These are phyloP conservation scores for Alethe castanea DNA, from an alignment of 2,113 vertebrate genomes.

Conservation along the genomic window DNA sequence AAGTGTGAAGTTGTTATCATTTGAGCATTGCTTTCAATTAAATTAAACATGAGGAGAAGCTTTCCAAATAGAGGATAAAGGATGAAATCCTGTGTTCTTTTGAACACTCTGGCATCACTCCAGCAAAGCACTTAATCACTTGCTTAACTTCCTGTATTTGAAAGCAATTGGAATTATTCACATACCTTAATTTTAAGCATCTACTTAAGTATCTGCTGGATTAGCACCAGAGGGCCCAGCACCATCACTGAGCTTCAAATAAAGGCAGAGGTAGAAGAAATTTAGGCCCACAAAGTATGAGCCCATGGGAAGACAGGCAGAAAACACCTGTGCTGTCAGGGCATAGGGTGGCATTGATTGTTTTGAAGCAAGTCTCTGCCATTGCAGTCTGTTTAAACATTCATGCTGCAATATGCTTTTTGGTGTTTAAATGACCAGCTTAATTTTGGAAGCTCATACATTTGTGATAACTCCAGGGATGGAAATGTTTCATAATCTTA, in stretches of 20 bases:
- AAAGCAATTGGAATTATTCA: slow-evolving; percentile 19
- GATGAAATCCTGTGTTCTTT: slow-evolving; percentile 25
- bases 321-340: neutral
- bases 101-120: slow-evolving; percentile 38
- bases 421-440: slow-evolving; percentile 3
- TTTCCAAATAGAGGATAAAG: slow-evolving; percentile 49
- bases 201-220: neutral
- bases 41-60: slow-evolving; percentile 50
- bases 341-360: neutral
- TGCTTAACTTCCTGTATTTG: slow-evolving; percentile 41
- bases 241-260: neutral
- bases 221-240: neutral
- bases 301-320: neutral
- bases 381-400: neutral
- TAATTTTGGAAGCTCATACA: slow-evolving; percentile 23
- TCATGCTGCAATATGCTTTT: slow-evolving; percentile 39
- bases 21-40: slow-evolving; percentile 60
- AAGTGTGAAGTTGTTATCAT: slow-evolving; percentile 56
- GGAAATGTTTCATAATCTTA: slow-evolving; percentile 45
- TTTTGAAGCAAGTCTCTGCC: neutral
- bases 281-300: neutral
- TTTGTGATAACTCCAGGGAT: slow-evolving; percentile 29
- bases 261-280: neutral
- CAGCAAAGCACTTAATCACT: slow-evolving; percentile 56
- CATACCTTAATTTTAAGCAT: slow-evolving; percentile 27